These are phyloP conservation scores for Drosophila formosana DNA, from an alignment of 2,888 invertebrate genomes.

Conservation along the genomic window DNA sequence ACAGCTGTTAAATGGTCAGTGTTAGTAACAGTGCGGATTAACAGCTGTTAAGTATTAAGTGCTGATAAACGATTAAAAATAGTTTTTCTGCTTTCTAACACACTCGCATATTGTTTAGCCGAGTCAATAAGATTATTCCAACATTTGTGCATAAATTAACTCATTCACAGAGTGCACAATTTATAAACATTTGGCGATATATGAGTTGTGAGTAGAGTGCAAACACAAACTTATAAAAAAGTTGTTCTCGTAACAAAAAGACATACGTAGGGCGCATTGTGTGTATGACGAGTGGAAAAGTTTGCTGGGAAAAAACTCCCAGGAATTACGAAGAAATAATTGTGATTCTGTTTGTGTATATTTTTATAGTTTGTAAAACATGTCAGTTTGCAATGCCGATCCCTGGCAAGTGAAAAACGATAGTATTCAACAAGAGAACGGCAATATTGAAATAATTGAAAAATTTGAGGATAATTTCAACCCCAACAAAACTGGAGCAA, in stretches of 20 bases:
- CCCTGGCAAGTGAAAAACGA: conserved; percentile 66
- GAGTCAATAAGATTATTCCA: neutral
- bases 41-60: conserved; percentile 39
- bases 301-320: conserved; percentile 2
- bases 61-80: conserved; percentile 5
- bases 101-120: neutral
- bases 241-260: neutral
- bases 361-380: conserved; percentile 54
- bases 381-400: conserved; percentile 70
- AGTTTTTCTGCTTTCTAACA: neutral
- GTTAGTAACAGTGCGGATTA: neutral
- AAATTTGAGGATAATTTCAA: conserved; percentile 68
- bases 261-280: neutral
- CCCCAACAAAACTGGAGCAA: conserved; percentile 26
- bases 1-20: neutral
- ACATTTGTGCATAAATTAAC: conserved; percentile 4
- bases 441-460: conserved; percentile 30
- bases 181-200: neutral
- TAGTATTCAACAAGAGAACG: conserved; percentile 33
- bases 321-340: conserved; percentile 16
- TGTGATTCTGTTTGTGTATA: conserved; percentile 2
- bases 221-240: neutral
- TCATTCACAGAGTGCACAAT: neutral
- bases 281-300: neutral
- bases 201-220: conserved; percentile 3